Evolutionary conservation across 2,888 invertebrate species (phyloP).

Genomic region (Rutpela maculata): DNA sequence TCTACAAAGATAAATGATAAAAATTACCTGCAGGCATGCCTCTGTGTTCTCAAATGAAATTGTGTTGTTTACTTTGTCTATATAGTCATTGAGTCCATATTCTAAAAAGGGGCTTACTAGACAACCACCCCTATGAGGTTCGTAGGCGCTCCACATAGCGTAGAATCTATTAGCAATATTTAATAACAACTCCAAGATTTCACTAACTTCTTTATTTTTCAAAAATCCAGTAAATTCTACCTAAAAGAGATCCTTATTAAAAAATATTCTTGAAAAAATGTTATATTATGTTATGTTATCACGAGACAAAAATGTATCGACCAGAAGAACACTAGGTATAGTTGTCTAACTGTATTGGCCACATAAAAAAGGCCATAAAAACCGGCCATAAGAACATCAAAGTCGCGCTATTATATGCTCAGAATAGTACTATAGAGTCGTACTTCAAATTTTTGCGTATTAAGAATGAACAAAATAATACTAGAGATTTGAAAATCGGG

Average conservation of each 20-base stretch:
- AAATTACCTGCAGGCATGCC: slow-evolving; percentile 41
- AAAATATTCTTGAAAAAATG: too few relatives aligned
- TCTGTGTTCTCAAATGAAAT: slow-evolving; percentile 17
- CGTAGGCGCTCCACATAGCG: slow-evolving; percentile 46
- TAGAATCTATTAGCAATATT: slow-evolving; percentile 35
- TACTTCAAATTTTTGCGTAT: too few relatives aligned
- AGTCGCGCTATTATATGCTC: too few relatives aligned
- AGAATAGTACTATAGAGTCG: too few relatives aligned
- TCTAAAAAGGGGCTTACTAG: slow-evolving; percentile 33
- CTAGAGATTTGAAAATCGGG: too few relatives aligned
- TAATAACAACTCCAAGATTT: slow-evolving; percentile 27
- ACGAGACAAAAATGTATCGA: too few relatives aligned
- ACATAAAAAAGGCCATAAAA: too few relatives aligned
- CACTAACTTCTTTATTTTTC: slow-evolving; percentile 36
- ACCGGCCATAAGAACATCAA: too few relatives aligned
- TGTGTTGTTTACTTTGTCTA: slow-evolving; percentile 19
- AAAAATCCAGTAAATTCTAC: slow-evolving; percentile 45
- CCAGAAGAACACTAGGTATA: too few relatives aligned
- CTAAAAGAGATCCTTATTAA: slow-evolving; percentile 36
- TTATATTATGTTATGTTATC: too few relatives aligned
- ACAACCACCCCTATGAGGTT: slow-evolving; percentile 35
- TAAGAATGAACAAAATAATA: too few relatives aligned
- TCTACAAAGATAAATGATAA: not conserved
- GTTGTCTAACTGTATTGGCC: too few relatives aligned
- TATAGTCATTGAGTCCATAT: slow-evolving; percentile 28